A percentile compares a stretch with the other conserved stretches of the same genome.
Evolutionary conservation across 2,113 vertebrate species (phyloP).

Genomic region (Atherinomorus stipes): DNA sequence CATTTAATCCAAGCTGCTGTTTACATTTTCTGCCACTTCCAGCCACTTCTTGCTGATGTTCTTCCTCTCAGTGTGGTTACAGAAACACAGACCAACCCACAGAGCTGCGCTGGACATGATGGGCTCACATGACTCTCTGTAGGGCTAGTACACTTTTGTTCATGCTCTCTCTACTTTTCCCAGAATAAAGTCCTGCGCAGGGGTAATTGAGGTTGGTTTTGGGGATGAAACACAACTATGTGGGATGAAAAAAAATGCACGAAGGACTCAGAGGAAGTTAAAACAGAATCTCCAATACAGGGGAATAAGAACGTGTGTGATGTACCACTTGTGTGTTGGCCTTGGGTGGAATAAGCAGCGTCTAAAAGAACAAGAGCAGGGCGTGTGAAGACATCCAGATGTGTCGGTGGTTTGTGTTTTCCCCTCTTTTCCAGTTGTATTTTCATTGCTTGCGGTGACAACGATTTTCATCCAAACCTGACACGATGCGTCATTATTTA

Average conservation of each 20-base stretch:
- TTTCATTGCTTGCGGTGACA: slow-evolving; percentile 64
- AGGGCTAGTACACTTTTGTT: slow-evolving; percentile 42
- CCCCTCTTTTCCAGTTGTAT: slow-evolving; percentile 48
- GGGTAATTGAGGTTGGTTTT: slow-evolving; percentile 34
- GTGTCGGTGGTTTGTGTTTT: slow-evolving; percentile 67
- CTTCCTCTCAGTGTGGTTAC: slow-evolving; percentile 65
- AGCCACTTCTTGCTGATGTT: slow-evolving; percentile 65
- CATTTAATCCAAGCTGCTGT: slow-evolving; percentile 56
- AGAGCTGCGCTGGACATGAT: slow-evolving; percentile 64
- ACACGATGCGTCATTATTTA: slow-evolving; percentile 43
- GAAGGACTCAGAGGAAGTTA: not conserved
- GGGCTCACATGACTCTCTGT: slow-evolving; percentile 41
- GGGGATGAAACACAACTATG: slow-evolving; percentile 39
- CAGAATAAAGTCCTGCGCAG: slow-evolving; percentile 18
- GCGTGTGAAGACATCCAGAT: slow-evolving; percentile 71
- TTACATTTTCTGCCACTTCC: slow-evolving; percentile 71
- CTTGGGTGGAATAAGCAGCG: slow-evolving; percentile 49
- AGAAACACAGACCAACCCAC: slow-evolving; percentile 51
- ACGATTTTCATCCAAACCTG: slow-evolving; percentile 19
- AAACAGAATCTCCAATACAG: not conserved
- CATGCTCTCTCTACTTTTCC: slow-evolving; percentile 58
- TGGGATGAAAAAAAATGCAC: slow-evolving; percentile 1
- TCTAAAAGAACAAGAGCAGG: slow-evolving; percentile 39
- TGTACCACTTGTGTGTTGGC: slow-evolving; percentile 44
- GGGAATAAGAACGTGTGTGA: slow-evolving; percentile 9